Evolutionary conservation across 2,888 invertebrate genomes (phyloP).

Genomic region (Tipula lateralis): DNA sequence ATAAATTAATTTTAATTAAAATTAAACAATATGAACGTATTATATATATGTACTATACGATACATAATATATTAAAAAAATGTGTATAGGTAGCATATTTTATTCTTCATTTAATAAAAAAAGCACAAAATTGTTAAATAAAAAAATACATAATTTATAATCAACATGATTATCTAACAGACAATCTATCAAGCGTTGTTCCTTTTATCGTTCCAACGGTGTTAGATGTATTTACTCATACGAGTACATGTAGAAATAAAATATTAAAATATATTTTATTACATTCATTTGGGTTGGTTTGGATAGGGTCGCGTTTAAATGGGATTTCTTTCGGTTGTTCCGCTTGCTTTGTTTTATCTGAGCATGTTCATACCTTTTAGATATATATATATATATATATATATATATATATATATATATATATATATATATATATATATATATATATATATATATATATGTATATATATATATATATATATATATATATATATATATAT

Average conservation of each 20-base stretch:
- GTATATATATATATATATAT: too few relatives aligned
- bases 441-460: too few relatives aligned
- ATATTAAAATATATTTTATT: constrained; percentile 24
- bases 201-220: neutral
- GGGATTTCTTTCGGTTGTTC: neutral
- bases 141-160: constrained; percentile 24
- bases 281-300: neutral
- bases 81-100: neutral
- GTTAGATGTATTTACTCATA: neutral
- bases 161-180: constrained; percentile 24
- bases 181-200: constrained; percentile 9
- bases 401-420: too few relatives aligned
- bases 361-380: neutral
- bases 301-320: neutral
- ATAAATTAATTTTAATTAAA: constrained; percentile 19
- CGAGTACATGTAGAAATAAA: constrained; percentile 6
- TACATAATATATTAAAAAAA: neutral
- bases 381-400: neutral
- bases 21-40: neutral
- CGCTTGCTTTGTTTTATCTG: neutral
- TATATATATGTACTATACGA: too few relatives aligned
- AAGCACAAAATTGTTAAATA: neutral
- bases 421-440: too few relatives aligned
- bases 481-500: neutral
- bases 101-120: neutral